Percentiles rank a stretch among this genome's conserved stretches.
These are phyloP conservation scores for Otus sunia DNA, from an alignment of 2,113 vertebrate species.

Conservation along the genomic window DNA sequence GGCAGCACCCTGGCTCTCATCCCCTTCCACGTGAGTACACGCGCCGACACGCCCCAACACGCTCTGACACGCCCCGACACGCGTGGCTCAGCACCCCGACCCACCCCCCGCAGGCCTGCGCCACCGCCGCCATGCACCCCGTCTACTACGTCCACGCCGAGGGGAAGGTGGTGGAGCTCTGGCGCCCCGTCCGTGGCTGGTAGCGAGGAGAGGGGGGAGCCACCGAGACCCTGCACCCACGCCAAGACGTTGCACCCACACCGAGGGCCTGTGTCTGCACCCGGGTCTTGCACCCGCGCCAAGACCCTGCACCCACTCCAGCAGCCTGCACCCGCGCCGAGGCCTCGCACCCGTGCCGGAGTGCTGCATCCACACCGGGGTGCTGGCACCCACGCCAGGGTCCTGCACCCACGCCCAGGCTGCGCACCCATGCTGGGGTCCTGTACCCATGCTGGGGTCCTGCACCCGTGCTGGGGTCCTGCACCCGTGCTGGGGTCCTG, in stretches of 20 bases:
- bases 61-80: fast-evolving
- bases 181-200: constrained; percentile 77
- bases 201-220: background rate
- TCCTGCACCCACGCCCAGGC: too few relatives aligned
- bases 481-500: too few relatives aligned
- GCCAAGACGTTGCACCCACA: fast-evolving
- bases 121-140: constrained; percentile 81
- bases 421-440: background rate
- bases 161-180: constrained; percentile 77
- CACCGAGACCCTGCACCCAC: fast-evolving
- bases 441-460: background rate
- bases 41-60: fast-evolving
- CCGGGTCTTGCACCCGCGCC: too few relatives aligned
- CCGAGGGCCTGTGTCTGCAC: background rate
- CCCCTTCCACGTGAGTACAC: constrained; percentile 80
- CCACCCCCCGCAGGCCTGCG: constrained; percentile 75
- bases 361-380: too few relatives aligned
- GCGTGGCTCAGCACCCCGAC: fast-evolving
- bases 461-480: too few relatives aligned
- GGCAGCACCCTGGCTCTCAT: constrained; percentile 77
- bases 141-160: constrained; percentile 76
- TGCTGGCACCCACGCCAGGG: too few relatives aligned
- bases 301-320: background rate
- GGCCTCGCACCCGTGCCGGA: too few relatives aligned
- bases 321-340: too few relatives aligned